These are phyloP conservation scores for Sinelater perroti DNA, from an alignment of 2,888 invertebrate species.

Conservation along the genomic window DNA sequence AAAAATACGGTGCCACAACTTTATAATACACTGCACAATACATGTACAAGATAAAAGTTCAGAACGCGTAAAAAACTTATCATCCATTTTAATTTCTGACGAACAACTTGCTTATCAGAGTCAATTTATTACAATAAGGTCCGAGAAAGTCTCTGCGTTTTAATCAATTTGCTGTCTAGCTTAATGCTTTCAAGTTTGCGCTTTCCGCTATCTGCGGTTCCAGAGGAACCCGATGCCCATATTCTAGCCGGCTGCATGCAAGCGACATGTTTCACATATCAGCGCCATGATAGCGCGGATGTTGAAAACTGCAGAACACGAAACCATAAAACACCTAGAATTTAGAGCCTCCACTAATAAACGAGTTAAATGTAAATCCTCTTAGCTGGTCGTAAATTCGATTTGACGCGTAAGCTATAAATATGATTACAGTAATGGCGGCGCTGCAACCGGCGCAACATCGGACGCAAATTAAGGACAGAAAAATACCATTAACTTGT, in stretches of 20 bases:
- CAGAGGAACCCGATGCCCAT: not conserved
- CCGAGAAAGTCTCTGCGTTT: too few relatives aligned
- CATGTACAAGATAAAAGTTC: too few relatives aligned
- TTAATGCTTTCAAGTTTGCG: too few relatives aligned
- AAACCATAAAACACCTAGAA: conserved; percentile 35
- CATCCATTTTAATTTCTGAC: too few relatives aligned
- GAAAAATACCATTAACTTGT: conserved; percentile 40
- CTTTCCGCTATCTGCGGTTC: not conserved
- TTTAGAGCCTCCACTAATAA: conserved; percentile 41
- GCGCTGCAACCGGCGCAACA: conserved; percentile 43
- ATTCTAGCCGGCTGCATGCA: not conserved
- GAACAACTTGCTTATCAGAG: too few relatives aligned
- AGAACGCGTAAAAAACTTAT: too few relatives aligned
- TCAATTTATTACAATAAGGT: too few relatives aligned
- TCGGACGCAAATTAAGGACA: conserved; percentile 40
- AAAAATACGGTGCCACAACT: too few relatives aligned
- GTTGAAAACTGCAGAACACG: conserved; percentile 20
- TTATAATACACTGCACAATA: too few relatives aligned
- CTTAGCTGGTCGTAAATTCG: conserved; percentile 47
- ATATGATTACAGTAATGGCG: conserved; percentile 45
- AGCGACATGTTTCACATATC: not conserved
- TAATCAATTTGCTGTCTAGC: too few relatives aligned
- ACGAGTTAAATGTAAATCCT: conserved; percentile 46
- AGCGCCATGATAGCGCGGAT: conserved; percentile 2
- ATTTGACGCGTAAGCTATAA: conserved; percentile 49